phyloP scores from a whole-genome alignment of 2,113 vertebrate species.

The Onychostruthus taczanowskii region DNA sequence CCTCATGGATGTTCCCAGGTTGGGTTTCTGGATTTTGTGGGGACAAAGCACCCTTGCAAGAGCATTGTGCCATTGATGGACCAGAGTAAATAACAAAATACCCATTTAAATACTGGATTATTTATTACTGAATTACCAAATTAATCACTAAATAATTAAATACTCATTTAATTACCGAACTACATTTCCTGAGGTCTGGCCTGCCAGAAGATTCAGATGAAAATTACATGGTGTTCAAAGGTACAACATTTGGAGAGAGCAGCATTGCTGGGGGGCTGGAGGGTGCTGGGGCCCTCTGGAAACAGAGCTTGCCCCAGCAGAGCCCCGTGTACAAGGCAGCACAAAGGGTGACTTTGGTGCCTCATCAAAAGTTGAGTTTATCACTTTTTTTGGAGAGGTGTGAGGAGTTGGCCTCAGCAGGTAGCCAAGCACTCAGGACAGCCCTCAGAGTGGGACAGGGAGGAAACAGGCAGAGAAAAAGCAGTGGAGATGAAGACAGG shows the following conservation, averaged over 20 bases:
- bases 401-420: neutral
- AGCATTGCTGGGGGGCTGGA: rapidly evolving
- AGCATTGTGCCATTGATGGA: neutral
- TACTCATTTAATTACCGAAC: neutral
- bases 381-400: neutral
- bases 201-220: neutral
- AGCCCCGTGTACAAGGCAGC: neutral
- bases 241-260: neutral
- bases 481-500: neutral
- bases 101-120: neutral
- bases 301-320: neutral
- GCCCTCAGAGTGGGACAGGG: rapidly evolving
- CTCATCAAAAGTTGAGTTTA: neutral
- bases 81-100: neutral
- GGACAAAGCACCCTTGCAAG: neutral
- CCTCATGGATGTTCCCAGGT: neutral
- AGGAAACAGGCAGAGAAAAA: neutral
- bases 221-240: neutral
- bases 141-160: neutral
- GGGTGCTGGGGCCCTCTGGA: neutral
- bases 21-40: neutral
- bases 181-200: neutral
- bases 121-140: neutral
- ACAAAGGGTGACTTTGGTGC: neutral
- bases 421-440: neutral